Conservation (phyloP, 1,140 invertebrate genomes). For the Cydia pomonella region DNA sequence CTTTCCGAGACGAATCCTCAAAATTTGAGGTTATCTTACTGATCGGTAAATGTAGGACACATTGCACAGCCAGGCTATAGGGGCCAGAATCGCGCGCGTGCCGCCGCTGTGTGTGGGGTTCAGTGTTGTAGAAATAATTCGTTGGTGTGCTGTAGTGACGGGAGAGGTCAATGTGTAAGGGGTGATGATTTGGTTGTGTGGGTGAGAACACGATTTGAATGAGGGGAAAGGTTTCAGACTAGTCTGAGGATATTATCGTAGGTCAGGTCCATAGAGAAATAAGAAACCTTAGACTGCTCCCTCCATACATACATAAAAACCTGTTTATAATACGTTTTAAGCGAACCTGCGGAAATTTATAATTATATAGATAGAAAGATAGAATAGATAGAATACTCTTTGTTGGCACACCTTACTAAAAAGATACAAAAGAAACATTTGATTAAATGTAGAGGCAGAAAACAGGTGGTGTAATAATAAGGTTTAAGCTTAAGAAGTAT, state of each 20-base stretch:
- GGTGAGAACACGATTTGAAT: constrained; percentile 30
- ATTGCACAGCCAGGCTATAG: constrained; percentile 59
- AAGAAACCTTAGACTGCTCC: too few species aligned
- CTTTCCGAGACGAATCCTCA: constrained; percentile 52
- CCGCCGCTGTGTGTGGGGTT: constrained; percentile 53
- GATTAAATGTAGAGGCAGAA: too few species aligned
- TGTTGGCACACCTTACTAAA: too few species aligned
- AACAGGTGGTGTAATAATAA: too few species aligned
- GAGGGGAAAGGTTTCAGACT: neutral
- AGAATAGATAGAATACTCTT: too few species aligned
- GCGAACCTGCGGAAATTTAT: too few species aligned
- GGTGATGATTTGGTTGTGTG: constrained; percentile 38
- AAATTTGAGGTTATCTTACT: constrained; percentile 75
- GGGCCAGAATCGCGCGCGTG: constrained; percentile 58
- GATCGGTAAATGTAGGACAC: constrained; percentile 72
- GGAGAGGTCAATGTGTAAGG: constrained; percentile 31
- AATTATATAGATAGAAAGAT: too few species aligned
- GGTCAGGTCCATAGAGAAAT: neutral
- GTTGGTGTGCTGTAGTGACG: constrained; percentile 35
- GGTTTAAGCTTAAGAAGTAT: too few species aligned
- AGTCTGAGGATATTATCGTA: constrained; percentile 4
- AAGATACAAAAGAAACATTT: too few species aligned
- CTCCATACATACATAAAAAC: too few species aligned
- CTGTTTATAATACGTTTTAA: too few species aligned
- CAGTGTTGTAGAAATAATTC: constrained; percentile 36